Conservation (phyloP, 2,888 invertebrate genomes). For the Catotricha subobsoleta region DNA sequence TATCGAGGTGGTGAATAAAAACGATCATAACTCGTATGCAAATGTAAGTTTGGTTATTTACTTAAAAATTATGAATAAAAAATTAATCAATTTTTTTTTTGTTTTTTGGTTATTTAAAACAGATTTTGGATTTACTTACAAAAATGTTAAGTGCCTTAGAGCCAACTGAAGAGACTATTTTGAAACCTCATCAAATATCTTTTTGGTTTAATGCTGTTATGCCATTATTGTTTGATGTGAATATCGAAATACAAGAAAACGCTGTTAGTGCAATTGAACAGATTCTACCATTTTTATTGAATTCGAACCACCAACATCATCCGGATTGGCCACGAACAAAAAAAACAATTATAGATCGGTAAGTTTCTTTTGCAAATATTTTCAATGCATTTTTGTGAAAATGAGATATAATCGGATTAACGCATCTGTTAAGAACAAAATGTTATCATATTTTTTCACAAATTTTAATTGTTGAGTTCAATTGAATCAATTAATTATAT, state of each 20-base stretch:
- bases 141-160: conserved; percentile 25
- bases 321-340: conserved; percentile 29
- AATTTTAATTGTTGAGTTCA: too few species aligned
- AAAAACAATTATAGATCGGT: conserved; percentile 24
- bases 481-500: too few species aligned
- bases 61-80: neutral
- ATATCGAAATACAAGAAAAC: conserved; percentile 21
- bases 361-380: too few species aligned
- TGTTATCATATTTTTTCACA: too few species aligned
- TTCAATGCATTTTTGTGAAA: too few species aligned
- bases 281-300: conserved; percentile 27
- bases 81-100: neutral
- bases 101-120: neutral
- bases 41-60: neutral
- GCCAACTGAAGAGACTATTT: conserved; percentile 19
- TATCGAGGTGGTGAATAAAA: neutral
- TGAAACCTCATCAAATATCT: conserved; percentile 22
- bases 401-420: too few species aligned
- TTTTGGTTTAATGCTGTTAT: conserved; percentile 34
- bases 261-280: conserved; percentile 29
- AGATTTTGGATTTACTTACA: conserved; percentile 28
- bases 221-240: conserved; percentile 28
- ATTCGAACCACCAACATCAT: conserved; percentile 26
- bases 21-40: neutral
- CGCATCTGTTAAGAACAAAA: too few species aligned